Conservation (phyloP, 1,140 invertebrate genomes). For the Zophobas atratus region DNA sequence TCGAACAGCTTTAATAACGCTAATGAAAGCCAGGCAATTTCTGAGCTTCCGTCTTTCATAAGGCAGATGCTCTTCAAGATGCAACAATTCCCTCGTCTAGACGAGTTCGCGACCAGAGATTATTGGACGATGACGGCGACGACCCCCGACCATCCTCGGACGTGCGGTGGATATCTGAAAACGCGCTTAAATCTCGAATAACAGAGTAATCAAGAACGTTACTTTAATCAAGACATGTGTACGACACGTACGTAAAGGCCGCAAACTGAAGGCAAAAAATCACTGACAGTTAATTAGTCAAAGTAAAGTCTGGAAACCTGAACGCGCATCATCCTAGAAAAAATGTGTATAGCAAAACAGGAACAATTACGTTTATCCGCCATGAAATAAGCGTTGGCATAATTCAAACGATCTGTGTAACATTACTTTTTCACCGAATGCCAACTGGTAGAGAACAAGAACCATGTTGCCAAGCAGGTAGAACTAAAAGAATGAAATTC, state of each 20-base stretch:
- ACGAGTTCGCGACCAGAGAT: slow-evolving; percentile 40
- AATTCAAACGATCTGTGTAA: slow-evolving; percentile 43
- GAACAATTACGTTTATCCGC: slow-evolving; percentile 36
- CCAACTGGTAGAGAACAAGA: slow-evolving; percentile 39
- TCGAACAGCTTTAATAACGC: slow-evolving; percentile 16
- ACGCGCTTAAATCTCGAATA: slow-evolving; percentile 20
- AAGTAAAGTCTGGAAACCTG: neutral
- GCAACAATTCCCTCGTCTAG: slow-evolving; percentile 36
- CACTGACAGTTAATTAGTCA: neutral
- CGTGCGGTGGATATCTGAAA: slow-evolving; percentile 26
- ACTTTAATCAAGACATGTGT: slow-evolving; percentile 4
- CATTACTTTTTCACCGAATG: slow-evolving; percentile 43
- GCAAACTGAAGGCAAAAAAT: neutral
- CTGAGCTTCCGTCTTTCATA: slow-evolving; percentile 26
- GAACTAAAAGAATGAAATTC: slow-evolving; percentile 42
- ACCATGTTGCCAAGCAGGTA: slow-evolving; percentile 39
- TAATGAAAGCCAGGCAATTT: slow-evolving; percentile 31
- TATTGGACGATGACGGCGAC: slow-evolving; percentile 39
- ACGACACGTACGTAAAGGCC: neutral
- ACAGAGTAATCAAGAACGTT: slow-evolving; percentile 24
- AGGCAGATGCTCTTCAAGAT: slow-evolving; percentile 28
- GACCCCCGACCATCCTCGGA: slow-evolving; percentile 26
- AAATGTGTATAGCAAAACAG: slow-evolving; percentile 25
- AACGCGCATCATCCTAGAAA: neutral
- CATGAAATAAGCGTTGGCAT: slow-evolving; percentile 42